These are phyloP conservation scores for Hoplostethus atlanticus DNA, from an alignment of 2,797 vertebrate species.

Conservation along the genomic window DNA sequence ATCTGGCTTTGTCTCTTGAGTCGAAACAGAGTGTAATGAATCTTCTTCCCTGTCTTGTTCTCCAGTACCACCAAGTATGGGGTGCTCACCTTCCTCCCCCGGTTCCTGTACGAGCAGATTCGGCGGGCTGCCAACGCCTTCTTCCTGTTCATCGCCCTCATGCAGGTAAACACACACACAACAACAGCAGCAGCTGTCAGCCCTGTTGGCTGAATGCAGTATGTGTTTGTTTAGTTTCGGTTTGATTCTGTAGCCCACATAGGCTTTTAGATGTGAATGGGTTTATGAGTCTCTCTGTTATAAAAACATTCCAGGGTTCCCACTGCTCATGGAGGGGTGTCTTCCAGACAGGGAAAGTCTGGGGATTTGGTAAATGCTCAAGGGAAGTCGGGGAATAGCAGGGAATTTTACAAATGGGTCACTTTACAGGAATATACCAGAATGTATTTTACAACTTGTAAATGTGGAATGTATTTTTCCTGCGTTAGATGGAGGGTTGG, in stretches of 20 bases:
- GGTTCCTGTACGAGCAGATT: slow-evolving; percentile 99
- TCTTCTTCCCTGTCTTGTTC: slow-evolving; percentile 23
- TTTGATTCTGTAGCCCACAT: slow-evolving; percentile 25
- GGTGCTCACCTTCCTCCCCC: slow-evolving; percentile 97
- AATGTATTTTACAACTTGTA: too few species aligned
- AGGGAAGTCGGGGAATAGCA: neutral
- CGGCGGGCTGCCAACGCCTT: slow-evolving; percentile 98
- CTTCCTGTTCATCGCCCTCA: slow-evolving; percentile 99
- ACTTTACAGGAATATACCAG: too few species aligned
- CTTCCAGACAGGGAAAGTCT: too few species aligned
- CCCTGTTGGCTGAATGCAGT: slow-evolving; percentile 1
- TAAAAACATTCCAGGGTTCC: slow-evolving; percentile 8
- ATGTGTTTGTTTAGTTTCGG: slow-evolving; percentile 30
- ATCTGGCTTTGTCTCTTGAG: slow-evolving; percentile 1
- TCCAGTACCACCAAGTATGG: slow-evolving; percentile 98
- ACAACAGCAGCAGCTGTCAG: neutral
- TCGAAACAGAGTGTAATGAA: slow-evolving; percentile 11
- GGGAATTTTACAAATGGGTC: too few species aligned
- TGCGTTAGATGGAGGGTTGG: too few species aligned
- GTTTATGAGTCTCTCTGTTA: neutral
- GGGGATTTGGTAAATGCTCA: too few species aligned
- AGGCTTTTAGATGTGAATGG: slow-evolving; percentile 9
- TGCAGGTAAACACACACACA: slow-evolving; percentile 89
- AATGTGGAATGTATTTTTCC: too few species aligned
- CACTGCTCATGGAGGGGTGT: neutral